Evolutionary conservation across 2,797 vertebrate genomes (phyloP).

Genomic region (Gymnocypris eckloni): DNA sequence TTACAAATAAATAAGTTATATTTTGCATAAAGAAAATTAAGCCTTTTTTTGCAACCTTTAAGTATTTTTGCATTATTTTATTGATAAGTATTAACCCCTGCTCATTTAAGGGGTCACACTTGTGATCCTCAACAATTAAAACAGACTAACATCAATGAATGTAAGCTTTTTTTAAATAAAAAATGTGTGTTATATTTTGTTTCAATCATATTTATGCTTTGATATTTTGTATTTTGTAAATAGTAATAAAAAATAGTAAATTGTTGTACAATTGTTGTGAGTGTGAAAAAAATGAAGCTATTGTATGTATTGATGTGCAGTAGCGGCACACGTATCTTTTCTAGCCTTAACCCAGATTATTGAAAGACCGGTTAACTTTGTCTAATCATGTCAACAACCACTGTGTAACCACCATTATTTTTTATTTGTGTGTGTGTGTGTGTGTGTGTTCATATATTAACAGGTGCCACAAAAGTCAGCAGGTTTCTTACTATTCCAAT

Average conservation of each 20-base stretch:
- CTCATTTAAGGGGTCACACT: not conserved
- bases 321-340: too few relatives aligned
- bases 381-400: not conserved
- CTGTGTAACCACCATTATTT: too few relatives aligned
- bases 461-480: not conserved
- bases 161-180: not conserved
- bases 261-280: too few relatives aligned
- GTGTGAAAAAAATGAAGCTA: too few relatives aligned
- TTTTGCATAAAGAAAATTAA: not conserved
- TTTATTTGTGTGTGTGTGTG: not conserved
- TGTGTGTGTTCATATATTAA: not conserved
- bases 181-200: not conserved
- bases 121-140: not conserved
- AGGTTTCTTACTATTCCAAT: not conserved
- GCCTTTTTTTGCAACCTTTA: not conserved
- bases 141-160: not conserved
- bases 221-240: not conserved
- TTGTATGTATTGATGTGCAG: too few relatives aligned
- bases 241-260: too few relatives aligned
- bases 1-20: not conserved
- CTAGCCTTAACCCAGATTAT: too few relatives aligned
- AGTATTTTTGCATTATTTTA: not conserved
- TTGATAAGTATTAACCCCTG: not conserved
- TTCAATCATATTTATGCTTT: not conserved
- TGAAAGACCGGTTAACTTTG: not conserved